Evolutionary conservation across 2,113 vertebrate species (phyloP).

Genomic region (Rhodinocichla rosea): DNA sequence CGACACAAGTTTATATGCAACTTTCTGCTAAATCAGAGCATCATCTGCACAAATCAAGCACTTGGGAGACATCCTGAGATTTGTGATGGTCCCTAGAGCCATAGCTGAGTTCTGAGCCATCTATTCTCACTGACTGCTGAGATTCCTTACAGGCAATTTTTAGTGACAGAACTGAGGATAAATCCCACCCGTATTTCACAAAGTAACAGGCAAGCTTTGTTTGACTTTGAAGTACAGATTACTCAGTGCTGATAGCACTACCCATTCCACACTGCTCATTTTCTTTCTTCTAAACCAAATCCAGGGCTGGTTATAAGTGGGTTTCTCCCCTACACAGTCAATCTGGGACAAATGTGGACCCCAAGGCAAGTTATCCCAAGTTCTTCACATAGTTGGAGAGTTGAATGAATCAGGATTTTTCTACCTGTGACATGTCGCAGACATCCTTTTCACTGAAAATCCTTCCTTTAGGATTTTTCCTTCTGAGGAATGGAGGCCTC

Average conservation of each 20-base stretch:
- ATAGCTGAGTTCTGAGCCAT: neutral
- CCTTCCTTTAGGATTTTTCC: no score
- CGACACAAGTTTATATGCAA: neutral
- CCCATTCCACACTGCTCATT: neutral
- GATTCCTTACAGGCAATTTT: slow-evolving; percentile 2
- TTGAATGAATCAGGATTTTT: neutral
- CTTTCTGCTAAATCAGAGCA: slow-evolving; percentile 45
- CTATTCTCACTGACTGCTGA: neutral
- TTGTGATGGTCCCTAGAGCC: neutral
- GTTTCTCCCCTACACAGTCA: neutral
- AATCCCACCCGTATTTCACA: neutral
- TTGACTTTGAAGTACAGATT: slow-evolving; percentile 29
- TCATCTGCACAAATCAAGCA: slow-evolving; percentile 49
- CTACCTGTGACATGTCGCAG: no score
- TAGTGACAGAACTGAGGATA: neutral
- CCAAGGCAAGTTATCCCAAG: neutral
- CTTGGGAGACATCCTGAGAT: slow-evolving; percentile 24
- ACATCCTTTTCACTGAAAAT: no score
- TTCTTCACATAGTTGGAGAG: neutral
- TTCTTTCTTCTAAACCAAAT: neutral
- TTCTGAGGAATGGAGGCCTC: no score
- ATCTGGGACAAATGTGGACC: neutral
- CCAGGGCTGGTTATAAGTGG: neutral
- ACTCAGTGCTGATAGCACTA: neutral
- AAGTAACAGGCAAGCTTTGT: slow-evolving; percentile 18